Evolutionary conservation across 2,113 vertebrate genomes (phyloP), one percentile per base, ranked within the genome.

Genomic region (Ranitomeya imitator): DNA sequence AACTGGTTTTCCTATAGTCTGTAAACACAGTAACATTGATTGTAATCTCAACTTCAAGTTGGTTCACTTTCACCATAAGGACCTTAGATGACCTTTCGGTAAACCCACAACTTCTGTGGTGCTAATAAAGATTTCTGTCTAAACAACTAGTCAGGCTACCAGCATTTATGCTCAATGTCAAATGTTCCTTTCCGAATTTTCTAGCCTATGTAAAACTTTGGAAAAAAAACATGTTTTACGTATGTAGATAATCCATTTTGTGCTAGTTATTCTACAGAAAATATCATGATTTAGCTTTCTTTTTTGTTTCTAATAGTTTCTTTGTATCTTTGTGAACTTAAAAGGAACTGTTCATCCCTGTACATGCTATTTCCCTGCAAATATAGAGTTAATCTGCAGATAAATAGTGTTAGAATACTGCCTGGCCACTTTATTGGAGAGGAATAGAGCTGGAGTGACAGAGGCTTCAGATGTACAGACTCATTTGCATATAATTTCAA

Each of bases 1-100:
- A 94, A 95, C 93, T 95, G 92, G 93, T 94, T 95, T 95, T 93
- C 93, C 94, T 94, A 93, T 93, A 93, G 89, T 92, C 92, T 91
- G 92, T 7, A 91, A 93, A 93, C 92, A 94, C 91, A 93, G 90
- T 93, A 93, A 92, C 55, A 90, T 93, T 95, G 94, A 93, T 93
- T 93, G 89, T 95, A 94, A 95, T 92, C 93, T 95, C 94, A 94
- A 93, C 92, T 93, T 90, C 0, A 57, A 94, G 94, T 90, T 93
- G 95, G 94, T 94, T 92, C 90, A 91, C 92, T 90, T 51, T 71
- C 93, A 45, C 45, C 61, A 52, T 79, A 15, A 57, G 51, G 85
- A 86, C 79, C 85, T 86, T 51, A 67, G 57, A 80, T 86, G 76
- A 86, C 85, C 85, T 79, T 67, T 79, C 7, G 8, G 60, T 61